Evolutionary conservation across 2,113 vertebrate genomes (phyloP), one percentile per base, ranked within the genome.

Genomic region (Zosterops lateralis): DNA sequence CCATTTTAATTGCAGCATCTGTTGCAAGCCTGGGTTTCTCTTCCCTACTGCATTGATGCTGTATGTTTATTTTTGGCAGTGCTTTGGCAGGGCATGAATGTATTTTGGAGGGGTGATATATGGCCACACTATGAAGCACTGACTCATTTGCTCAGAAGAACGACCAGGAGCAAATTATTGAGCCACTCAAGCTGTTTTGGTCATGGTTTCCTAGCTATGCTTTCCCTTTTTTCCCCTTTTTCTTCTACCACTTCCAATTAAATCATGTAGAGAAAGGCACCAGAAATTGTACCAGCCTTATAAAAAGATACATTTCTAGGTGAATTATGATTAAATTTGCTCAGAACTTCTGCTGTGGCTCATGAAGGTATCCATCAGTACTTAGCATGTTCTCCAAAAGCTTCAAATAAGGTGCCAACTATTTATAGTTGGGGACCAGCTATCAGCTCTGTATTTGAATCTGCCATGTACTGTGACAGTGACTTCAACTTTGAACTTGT

Each of bases 1-100:
- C 68, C 34, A 48, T 92, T 94, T 84, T 93, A 95, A 92, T 94
- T 89, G 91, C 65, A 90, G 64, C 78, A 71, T 95, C 91, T 93
- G 88, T 88, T 90, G 62, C 50, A 70, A 75, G 64, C 48, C 36
- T 29, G 32, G 67, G 18, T 82, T 90, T 74, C 62, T 70, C 50
- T 89, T 86, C 58, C 40, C 56, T 92, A 50, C 40, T 76, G 28
- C 22, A 28, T 34, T 84, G 40, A 25, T 76, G 51, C 28, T 79
- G 38, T 48, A 4, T 36, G 25, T 3, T 0, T 72, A 28, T 73
- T 72, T 45, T 5, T 78, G 89, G 44, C 53, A 85, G 17, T 67
- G 45, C 22, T 81, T 72, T 58, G 66, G 24, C 26, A 26, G 42
- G 38, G 38, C 25, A 53, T 45, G 40, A 4, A 38, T 78, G 38